Conservation (phyloP, 2,797 vertebrate species). For the Sebastiscus tertius region DNA sequence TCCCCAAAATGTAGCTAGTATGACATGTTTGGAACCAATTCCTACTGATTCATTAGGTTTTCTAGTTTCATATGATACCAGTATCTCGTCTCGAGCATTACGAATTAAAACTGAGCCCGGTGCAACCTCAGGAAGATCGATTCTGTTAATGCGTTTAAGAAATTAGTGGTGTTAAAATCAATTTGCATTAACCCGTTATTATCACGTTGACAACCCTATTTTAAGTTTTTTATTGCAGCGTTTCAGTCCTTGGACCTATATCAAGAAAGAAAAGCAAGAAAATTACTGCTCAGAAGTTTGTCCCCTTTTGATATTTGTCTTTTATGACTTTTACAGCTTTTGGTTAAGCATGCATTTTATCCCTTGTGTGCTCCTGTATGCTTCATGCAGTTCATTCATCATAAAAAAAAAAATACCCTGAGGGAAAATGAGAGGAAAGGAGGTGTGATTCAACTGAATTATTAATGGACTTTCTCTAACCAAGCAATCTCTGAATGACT, state of each 20-base stretch:
- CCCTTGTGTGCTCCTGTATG: not conserved
- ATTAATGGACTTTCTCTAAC: constrained; percentile 77
- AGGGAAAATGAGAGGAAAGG: constrained; percentile 44
- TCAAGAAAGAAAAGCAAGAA: not conserved
- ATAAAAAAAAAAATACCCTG: constrained; percentile 47
- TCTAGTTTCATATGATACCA: too few relatives aligned
- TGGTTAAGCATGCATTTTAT: not conserved
- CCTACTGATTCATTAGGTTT: too few relatives aligned
- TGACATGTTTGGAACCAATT: too few relatives aligned
- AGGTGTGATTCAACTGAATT: constrained; percentile 59
- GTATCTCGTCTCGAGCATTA: too few relatives aligned
- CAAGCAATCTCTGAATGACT: constrained; percentile 74
- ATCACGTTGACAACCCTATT: accelerated
- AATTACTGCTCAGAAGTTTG: not conserved
- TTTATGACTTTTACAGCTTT: not conserved
- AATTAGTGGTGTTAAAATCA: too few relatives aligned
- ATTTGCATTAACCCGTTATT: too few relatives aligned
- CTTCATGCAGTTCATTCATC: constrained; percentile 40
- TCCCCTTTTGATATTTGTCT: not conserved
- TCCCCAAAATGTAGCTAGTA: too few relatives aligned
- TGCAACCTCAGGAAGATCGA: too few relatives aligned
- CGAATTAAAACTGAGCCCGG: too few relatives aligned
- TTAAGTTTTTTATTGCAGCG: too few relatives aligned
- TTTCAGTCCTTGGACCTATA: not conserved
- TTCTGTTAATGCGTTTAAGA: too few relatives aligned